Evolutionary conservation across 2,888 invertebrate genomes (phyloP).

Genomic region (Cyrtodaria siliqua): DNA sequence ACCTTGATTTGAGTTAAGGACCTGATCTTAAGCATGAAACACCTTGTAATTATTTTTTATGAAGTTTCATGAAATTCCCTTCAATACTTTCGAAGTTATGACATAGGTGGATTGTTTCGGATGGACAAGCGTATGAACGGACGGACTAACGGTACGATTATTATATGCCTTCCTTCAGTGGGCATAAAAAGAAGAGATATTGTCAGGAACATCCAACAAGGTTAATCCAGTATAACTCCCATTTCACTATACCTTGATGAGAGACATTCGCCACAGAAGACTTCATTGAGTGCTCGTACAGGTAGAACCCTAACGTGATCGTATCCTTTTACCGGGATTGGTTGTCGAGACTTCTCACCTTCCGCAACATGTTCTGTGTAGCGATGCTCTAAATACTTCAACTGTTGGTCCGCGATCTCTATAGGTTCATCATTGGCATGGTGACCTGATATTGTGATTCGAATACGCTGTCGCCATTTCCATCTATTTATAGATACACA

Average conservation of each 20-base stretch:
- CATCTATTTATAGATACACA: slow-evolving; percentile 88
- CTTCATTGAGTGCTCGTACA: slow-evolving; percentile 98
- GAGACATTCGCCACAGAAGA: slow-evolving; percentile 98
- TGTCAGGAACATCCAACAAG: too few relatives aligned
- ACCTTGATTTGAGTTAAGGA: too few relatives aligned
- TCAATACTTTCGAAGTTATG: too few relatives aligned
- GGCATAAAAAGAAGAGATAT: too few relatives aligned
- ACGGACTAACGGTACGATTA: too few relatives aligned
- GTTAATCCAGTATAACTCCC: too few relatives aligned
- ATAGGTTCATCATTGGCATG: slow-evolving; percentile 89
- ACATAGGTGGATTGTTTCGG: too few relatives aligned
- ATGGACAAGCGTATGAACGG: too few relatives aligned
- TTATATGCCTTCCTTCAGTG: too few relatives aligned
- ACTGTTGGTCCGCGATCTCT: slow-evolving; percentile 91
- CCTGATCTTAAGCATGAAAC: too few relatives aligned
- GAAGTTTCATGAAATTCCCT: too few relatives aligned
- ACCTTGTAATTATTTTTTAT: too few relatives aligned
- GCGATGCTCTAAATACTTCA: slow-evolving; percentile 87
- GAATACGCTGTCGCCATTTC: slow-evolving; percentile 95
- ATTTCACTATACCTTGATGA: slow-evolving; percentile 91
- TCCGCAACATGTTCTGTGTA: slow-evolving; percentile 85
- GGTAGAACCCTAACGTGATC: slow-evolving; percentile 89
- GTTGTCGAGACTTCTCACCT: slow-evolving; percentile 64
- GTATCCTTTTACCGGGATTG: slow-evolving; percentile 44
- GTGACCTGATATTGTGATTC: slow-evolving; percentile 93